Conservation (phyloP, 1,140 invertebrate genomes). For the Ceratina japonica region DNA sequence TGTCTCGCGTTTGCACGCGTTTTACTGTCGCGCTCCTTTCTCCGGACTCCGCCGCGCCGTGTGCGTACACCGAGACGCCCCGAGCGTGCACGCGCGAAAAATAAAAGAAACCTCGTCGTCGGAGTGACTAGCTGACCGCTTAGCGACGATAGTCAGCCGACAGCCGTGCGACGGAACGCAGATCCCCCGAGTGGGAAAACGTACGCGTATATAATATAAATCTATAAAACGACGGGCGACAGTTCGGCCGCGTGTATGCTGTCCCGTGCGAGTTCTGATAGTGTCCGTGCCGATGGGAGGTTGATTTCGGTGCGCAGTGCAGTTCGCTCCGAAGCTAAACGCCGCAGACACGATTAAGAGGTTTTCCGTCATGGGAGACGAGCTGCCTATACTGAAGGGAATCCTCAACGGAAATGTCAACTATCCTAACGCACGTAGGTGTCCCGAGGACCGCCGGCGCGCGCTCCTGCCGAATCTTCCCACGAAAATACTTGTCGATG, state of each 20-base stretch:
- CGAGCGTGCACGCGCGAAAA: constrained; percentile 9
- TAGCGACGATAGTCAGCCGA: constrained; percentile 17
- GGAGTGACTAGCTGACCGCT: constrained; percentile 66
- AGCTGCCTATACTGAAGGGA: constrained; percentile 92
- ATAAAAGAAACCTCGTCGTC: constrained; percentile 18
- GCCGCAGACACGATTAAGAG: constrained; percentile 37
- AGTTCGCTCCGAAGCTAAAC: constrained; percentile 63
- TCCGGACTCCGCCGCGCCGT: constrained; percentile 26
- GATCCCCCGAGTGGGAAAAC: too few species aligned
- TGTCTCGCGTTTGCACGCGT: constrained; percentile 78
- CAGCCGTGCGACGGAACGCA: too few species aligned
- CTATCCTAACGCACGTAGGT: constrained; percentile 95
- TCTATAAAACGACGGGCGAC: constrained; percentile 54
- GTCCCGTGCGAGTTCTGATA: neutral
- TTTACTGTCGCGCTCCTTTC: constrained; percentile 65
- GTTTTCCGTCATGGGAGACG: constrained; percentile 85
- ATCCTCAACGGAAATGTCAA: constrained; percentile 92
- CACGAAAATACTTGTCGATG: neutral
- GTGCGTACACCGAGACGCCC: neutral
- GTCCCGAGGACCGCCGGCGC: constrained; percentile 30
- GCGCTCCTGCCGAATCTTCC: too few species aligned
- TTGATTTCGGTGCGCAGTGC: constrained; percentile 41
- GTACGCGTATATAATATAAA: too few species aligned
- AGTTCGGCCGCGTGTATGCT: constrained; percentile 4
- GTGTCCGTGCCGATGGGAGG: constrained; percentile 50